Conservation (phyloP, 1,140 invertebrate species). For the Stegodyphus mimosarum region DNA sequence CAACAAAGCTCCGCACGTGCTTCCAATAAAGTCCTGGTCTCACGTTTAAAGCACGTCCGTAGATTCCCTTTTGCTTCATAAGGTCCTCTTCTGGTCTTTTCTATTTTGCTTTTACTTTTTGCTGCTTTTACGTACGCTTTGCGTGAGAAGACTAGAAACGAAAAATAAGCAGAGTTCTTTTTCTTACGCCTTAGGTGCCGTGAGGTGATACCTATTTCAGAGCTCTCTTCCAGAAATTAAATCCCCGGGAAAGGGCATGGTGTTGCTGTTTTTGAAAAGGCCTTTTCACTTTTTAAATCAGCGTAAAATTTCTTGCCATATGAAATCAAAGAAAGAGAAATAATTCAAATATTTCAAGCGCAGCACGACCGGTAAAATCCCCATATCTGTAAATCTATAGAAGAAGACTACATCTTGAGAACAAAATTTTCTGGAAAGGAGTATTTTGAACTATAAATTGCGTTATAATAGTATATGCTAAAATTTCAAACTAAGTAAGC, state of each 20-base stretch:
- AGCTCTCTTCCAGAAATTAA: neutral
- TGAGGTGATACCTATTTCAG: neutral
- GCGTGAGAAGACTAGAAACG: constrained; percentile 26
- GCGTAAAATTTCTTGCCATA: too few relatives aligned
- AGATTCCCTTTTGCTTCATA: constrained; percentile 28
- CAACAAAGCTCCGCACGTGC: constrained; percentile 52
- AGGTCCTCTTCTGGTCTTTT: neutral
- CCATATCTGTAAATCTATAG: too few relatives aligned
- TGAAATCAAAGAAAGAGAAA: too few relatives aligned
- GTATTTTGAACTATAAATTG: too few relatives aligned
- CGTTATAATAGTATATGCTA: too few relatives aligned
- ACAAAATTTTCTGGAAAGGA: too few relatives aligned
- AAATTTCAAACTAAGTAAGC: too few relatives aligned
- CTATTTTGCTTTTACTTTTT: neutral
- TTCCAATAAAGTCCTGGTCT: constrained; percentile 49
- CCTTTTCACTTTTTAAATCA: too few relatives aligned
- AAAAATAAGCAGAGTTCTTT: constrained; percentile 29
- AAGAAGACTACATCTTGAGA: too few relatives aligned
- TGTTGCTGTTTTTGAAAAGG: neutral
- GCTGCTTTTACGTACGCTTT: neutral
- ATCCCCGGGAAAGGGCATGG: neutral
- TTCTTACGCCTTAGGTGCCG: neutral
- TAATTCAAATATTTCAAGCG: too few relatives aligned
- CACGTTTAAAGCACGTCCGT: constrained; percentile 52
- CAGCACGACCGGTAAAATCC: too few relatives aligned